Conservation (phyloP, 1,140 invertebrate species). For the Drosophila auraria region DNA sequence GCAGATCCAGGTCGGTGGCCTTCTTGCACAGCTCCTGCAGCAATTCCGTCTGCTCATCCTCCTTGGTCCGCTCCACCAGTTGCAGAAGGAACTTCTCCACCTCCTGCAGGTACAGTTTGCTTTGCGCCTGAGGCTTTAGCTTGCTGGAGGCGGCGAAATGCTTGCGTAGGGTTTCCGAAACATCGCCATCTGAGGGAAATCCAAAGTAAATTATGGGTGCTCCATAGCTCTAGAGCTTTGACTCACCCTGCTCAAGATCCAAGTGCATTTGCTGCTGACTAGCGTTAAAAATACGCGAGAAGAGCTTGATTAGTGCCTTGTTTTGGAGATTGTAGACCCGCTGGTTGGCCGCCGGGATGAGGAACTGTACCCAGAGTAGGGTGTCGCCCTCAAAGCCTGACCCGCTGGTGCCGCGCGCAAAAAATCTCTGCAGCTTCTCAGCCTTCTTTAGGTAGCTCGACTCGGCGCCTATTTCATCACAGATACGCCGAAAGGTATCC, state of each 20-base stretch:
- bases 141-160: constrained; percentile 91
- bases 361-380: constrained; percentile 92
- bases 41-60: constrained; percentile 93
- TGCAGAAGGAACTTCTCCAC: constrained; percentile 91
- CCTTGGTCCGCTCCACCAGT: constrained; percentile 91
- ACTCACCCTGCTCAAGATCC: constrained; percentile 90
- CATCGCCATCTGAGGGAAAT: constrained; percentile 88
- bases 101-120: constrained; percentile 91
- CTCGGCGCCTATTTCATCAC: constrained; percentile 91
- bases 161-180: constrained; percentile 93
- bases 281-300: constrained; percentile 91
- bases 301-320: constrained; percentile 95
- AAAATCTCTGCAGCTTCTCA: constrained; percentile 88
- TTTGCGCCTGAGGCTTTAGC: constrained; percentile 88
- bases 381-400: constrained; percentile 92
- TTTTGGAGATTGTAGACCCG: constrained; percentile 96
- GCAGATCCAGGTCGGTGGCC: constrained; percentile 94
- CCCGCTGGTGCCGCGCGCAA: constrained; percentile 77
- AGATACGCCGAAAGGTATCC: constrained; percentile 91
- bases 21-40: constrained; percentile 91
- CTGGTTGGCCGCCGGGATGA: constrained; percentile 93
- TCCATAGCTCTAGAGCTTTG: not conserved
- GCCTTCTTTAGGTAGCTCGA: constrained; percentile 94
- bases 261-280: constrained; percentile 93
- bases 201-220: not conserved